Evolutionary conservation across 1,140 invertebrate genomes (phyloP).

Genomic region (Drosophila mojavensis): DNA sequence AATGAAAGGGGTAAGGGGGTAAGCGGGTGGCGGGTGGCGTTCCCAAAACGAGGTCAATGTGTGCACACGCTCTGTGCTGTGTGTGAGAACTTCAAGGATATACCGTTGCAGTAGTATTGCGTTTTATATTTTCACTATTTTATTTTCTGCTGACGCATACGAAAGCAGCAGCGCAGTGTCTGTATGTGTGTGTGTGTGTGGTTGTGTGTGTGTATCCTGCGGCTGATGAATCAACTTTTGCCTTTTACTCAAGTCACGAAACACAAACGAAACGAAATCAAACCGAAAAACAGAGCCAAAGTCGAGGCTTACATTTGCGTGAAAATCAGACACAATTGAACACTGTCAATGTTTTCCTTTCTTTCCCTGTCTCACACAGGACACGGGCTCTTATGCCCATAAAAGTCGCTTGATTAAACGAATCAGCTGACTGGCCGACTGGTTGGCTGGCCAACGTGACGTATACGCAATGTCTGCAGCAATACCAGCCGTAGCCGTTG

Average conservation of each 20-base stretch:
- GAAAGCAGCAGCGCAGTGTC: constrained; percentile 31
- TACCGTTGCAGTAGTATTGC: constrained; percentile 57
- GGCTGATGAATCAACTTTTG: constrained; percentile 82
- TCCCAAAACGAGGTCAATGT: constrained; percentile 72
- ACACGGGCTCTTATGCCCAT: constrained; percentile 19
- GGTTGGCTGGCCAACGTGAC: constrained; percentile 44
- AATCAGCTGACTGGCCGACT: constrained; percentile 15
- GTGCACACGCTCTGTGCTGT: constrained; percentile 53
- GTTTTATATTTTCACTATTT: constrained; percentile 80
- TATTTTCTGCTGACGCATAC: constrained; percentile 75
- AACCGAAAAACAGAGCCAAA: constrained; percentile 19
- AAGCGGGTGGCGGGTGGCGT: neutral
- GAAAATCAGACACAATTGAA: constrained; percentile 77
- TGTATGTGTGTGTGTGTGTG: neutral
- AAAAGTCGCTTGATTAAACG: constrained; percentile 64
- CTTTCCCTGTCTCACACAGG: constrained; percentile 12
- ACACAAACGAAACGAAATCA: constrained; percentile 73
- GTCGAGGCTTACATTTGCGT: constrained; percentile 73
- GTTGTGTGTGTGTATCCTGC: constrained; percentile 60
- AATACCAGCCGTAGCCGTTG: neutral
- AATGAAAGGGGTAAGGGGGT: neutral
- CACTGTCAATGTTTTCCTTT: constrained; percentile 18
- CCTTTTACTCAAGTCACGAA: constrained; percentile 79
- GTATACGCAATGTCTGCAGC: constrained; percentile 49
- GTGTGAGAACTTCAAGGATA: constrained; percentile 65